These are phyloP conservation scores for Drosophila sp. DNA, from an alignment of 1,140 invertebrate genomes.

Conservation along the genomic window DNA sequence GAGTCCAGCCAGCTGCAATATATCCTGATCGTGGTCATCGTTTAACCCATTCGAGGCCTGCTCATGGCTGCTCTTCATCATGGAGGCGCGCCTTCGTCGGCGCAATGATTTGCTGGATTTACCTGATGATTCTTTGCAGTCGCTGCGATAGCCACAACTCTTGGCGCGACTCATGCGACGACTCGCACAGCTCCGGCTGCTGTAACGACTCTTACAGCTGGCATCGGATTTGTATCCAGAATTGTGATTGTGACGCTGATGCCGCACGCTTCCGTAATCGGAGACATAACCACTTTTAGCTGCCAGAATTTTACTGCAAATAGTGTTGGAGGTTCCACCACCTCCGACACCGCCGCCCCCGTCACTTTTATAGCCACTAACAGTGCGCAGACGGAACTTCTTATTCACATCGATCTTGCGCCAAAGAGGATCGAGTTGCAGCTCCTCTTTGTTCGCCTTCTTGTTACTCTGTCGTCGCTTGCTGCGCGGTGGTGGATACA, in stretches of 20 bases:
- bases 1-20: slow-evolving; percentile 77
- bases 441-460: slow-evolving; percentile 83
- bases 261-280: slow-evolving; percentile 86
- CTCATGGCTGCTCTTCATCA: slow-evolving; percentile 73
- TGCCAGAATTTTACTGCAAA: slow-evolving; percentile 86
- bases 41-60: slow-evolving; percentile 22
- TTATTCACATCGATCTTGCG: slow-evolving; percentile 87
- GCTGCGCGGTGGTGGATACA: slow-evolving; percentile 91
- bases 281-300: slow-evolving; percentile 87
- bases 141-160: slow-evolving; percentile 84
- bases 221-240: slow-evolving; percentile 87
- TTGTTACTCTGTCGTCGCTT: slow-evolving; percentile 86
- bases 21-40: slow-evolving; percentile 77
- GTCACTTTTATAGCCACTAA: slow-evolving; percentile 87
- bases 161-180: slow-evolving; percentile 85
- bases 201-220: slow-evolving; percentile 87
- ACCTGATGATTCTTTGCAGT: slow-evolving; percentile 69
- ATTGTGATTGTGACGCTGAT: slow-evolving; percentile 85
- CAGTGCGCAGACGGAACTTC: slow-evolving; percentile 86
- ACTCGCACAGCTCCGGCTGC: slow-evolving; percentile 86
- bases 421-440: slow-evolving; percentile 86
- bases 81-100: slow-evolving; percentile 84
- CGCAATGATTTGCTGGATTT: slow-evolving; percentile 65
- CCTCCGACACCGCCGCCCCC: slow-evolving; percentile 84
- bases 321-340: slow-evolving; percentile 85